These are phyloP conservation scores for Oxygymnocypris stewartii DNA, from an alignment of 2,113 vertebrate genomes.

Conservation along the genomic window DNA sequence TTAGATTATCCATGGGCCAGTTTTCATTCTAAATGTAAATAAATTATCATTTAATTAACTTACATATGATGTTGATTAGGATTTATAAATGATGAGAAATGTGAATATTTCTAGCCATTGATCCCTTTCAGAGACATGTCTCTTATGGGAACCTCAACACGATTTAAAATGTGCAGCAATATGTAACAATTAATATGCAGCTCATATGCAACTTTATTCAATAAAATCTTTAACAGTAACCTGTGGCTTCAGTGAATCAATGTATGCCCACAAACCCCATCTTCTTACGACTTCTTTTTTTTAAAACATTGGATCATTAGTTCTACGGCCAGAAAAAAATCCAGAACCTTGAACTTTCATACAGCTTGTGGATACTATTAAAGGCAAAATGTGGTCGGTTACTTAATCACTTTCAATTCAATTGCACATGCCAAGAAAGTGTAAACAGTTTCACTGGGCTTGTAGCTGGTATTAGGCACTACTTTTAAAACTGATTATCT, in stretches of 20 bases:
- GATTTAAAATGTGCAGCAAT: background rate
- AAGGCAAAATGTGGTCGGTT: background rate
- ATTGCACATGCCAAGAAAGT: background rate
- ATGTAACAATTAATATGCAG: background rate
- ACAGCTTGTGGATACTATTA: background rate
- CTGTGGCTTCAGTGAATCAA: background rate
- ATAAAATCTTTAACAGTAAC: background rate
- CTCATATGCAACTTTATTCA: background rate
- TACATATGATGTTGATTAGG: background rate
- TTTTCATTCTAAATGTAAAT: background rate
- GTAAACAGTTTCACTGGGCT: background rate
- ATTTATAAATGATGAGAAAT: background rate
- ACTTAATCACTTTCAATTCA: background rate
- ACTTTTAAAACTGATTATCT: background rate
- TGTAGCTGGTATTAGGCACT: background rate
- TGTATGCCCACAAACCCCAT: background rate
- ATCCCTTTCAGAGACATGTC: background rate
- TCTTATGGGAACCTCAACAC: background rate
- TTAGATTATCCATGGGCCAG: background rate
- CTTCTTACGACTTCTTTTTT: background rate
- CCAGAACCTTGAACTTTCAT: background rate
- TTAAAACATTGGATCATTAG: background rate
- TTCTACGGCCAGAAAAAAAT: background rate
- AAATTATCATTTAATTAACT: slow-evolving; percentile 9
- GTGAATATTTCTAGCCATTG: background rate